phyloP scores from a whole-genome alignment of 2,888 invertebrate genomes.

The Rhagophthalmus giganteus region DNA sequence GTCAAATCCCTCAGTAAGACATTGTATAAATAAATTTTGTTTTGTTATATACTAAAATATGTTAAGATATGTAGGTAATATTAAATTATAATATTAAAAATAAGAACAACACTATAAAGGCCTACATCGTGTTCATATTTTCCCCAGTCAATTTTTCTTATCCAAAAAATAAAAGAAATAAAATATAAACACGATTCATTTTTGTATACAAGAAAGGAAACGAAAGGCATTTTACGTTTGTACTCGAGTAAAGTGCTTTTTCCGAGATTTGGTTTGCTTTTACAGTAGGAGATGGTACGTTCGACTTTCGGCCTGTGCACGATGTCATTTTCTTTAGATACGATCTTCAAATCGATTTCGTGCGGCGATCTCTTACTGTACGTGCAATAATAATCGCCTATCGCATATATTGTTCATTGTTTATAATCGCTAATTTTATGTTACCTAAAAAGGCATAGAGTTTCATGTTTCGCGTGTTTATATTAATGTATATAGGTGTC shows the following conservation, averaged over 20 bases:
- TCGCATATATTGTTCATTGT: slow-evolving; percentile 51
- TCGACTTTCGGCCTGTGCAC: slow-evolving; percentile 18
- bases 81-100: slow-evolving; percentile 37
- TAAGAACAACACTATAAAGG: slow-evolving; percentile 25
- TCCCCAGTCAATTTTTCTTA: too few relatives aligned
- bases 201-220: slow-evolving; percentile 31
- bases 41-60: slow-evolving; percentile 39
- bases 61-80: slow-evolving; percentile 40
- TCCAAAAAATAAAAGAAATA: too few relatives aligned
- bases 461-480: slow-evolving; percentile 17
- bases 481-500: slow-evolving; percentile 20
- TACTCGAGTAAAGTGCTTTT: slow-evolving; percentile 30
- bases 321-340: too few relatives aligned
- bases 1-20: slow-evolving; percentile 12
- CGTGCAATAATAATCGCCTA: slow-evolving; percentile 49
- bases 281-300: slow-evolving; percentile 28
- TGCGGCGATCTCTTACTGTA: slow-evolving; percentile 42
- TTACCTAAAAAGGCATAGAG: slow-evolving; percentile 23
- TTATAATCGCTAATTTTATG: slow-evolving; percentile 46
- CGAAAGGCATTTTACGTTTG: slow-evolving; percentile 32
- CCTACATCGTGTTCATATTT: slow-evolving; percentile 30
- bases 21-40: slow-evolving; percentile 34
- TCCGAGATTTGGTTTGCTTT: slow-evolving; percentile 27
- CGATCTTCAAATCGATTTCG: too few relatives aligned
- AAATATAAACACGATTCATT: slow-evolving; percentile 29